Evolutionary conservation across 2,113 vertebrate genomes (phyloP).

Genomic region (Stigmatopora argus): DNA sequence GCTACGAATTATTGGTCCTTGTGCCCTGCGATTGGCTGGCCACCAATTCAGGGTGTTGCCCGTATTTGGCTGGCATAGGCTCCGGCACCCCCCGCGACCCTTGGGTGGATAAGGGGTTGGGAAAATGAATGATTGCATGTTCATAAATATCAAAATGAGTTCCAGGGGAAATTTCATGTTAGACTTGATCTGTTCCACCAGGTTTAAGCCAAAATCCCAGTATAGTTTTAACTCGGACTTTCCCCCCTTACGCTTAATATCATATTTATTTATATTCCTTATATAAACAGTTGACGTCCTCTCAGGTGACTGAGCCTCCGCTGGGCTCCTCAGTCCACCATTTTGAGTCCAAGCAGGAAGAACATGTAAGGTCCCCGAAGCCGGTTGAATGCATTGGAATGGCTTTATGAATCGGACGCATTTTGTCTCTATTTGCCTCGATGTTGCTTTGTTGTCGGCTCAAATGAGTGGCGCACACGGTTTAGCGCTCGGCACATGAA

Average conservation of each 20-base stretch:
- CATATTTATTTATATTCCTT: neutral
- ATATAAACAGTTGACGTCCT: constrained; percentile 46
- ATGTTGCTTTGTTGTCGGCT: neutral
- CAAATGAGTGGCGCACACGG: neutral
- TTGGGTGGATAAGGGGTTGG: too few species aligned
- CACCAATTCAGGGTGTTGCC: too few species aligned
- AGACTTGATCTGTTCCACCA: too few species aligned
- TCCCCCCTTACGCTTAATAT: neutral
- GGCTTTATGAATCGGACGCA: neutral
- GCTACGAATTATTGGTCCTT: too few species aligned
- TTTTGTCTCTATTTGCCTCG: neutral
- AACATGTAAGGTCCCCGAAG: constrained; percentile 63
- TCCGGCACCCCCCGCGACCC: too few species aligned
- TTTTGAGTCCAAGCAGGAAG: constrained; percentile 48
- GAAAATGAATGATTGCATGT: too few species aligned
- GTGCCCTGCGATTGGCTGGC: too few species aligned
- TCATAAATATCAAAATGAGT: too few species aligned
- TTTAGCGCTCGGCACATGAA: neutral
- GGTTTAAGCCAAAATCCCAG: neutral
- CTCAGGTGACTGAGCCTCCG: constrained; percentile 53
- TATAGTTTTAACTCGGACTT: neutral
- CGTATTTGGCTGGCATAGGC: too few species aligned
- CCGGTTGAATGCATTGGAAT: constrained; percentile 23
- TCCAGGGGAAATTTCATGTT: neutral
- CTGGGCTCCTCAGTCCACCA: constrained; percentile 35